Conservation (phyloP, 2,113 vertebrate species). For the Pungitius pungitius region DNA sequence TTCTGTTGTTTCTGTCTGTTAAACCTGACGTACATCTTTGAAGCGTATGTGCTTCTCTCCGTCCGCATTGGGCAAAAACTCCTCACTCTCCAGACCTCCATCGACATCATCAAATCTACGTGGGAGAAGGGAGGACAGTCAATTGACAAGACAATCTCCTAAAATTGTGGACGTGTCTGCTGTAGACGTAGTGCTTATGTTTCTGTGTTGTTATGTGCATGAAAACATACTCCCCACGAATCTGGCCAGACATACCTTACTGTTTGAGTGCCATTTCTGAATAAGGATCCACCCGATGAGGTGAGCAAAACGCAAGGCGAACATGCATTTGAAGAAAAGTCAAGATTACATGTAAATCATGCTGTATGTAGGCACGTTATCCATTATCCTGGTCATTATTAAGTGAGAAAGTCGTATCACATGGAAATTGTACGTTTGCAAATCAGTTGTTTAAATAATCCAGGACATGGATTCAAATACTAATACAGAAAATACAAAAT, state of each 20-base stretch:
- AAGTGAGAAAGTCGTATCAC: conserved; percentile 4
- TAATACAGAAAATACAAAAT: not conserved
- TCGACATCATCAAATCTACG: conserved; percentile 86
- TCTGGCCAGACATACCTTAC: conserved; percentile 73
- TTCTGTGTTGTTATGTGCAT: conserved; percentile 1
- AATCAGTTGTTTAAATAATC: conserved; percentile 9
- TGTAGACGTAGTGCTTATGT: not conserved
- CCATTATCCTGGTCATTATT: not conserved
- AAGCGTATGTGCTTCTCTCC: conserved; percentile 89
- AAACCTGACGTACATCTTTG: conserved; percentile 85
- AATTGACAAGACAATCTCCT: not conserved
- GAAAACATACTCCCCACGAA: not conserved
- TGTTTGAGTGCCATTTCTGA: conserved; percentile 76
- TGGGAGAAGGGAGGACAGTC: conserved; percentile 4
- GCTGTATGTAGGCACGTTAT: conserved; percentile 6
- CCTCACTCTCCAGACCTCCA: conserved; percentile 82
- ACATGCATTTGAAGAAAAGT: conserved; percentile 74
- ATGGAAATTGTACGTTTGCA: not conserved
- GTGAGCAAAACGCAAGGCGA: conserved; percentile 69
- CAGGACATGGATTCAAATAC: conserved; percentile 33
- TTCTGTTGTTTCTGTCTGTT: not conserved
- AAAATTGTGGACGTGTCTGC: conserved; percentile 14
- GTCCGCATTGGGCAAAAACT: conserved; percentile 84
- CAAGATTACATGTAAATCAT: conserved; percentile 37
- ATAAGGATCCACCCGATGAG: conserved; percentile 61